A percentile compares a stretch with the other conserved stretches of the same genome.
These are phyloP conservation scores for Picus viridis DNA, from an alignment of 2,797 vertebrate species.

Conservation along the genomic window DNA sequence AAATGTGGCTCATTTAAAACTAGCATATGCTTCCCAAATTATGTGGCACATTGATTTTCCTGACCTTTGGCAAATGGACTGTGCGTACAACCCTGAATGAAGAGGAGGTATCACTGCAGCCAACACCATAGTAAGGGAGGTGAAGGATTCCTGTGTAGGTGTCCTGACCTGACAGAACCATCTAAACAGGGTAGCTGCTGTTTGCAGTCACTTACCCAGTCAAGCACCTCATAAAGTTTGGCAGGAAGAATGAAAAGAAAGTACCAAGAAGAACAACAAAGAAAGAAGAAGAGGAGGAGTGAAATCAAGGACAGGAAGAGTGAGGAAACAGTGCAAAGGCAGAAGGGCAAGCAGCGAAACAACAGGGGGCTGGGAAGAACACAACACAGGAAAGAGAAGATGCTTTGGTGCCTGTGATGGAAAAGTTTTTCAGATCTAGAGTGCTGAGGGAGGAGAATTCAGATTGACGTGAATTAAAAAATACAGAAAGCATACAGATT, in stretches of 20 bases:
- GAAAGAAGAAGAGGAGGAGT: background rate
- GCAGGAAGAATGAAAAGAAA: conserved; percentile 27
- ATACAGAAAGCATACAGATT: background rate
- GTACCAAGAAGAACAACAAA: background rate
- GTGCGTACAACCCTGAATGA: background rate
- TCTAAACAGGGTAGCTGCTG: background rate
- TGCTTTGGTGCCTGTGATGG: background rate
- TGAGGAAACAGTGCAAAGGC: conserved; percentile 2
- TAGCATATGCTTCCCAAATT: background rate
- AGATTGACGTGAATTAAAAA: background rate
- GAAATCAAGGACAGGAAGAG: conserved; percentile 2
- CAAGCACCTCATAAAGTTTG: background rate
- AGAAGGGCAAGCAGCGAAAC: background rate
- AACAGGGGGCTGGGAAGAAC: background rate
- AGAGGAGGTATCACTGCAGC: background rate
- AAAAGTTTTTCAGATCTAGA: background rate
- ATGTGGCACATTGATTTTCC: background rate
- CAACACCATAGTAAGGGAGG: background rate
- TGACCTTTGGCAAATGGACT: background rate
- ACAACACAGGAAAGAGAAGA: background rate
- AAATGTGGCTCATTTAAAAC: background rate
- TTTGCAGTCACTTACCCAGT: background rate
- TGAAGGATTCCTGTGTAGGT: background rate
- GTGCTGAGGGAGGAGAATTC: background rate
- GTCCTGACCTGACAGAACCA: background rate